A percentile compares a stretch with the other conserved stretches of the same genome.
Evolutionary conservation across 2,888 invertebrate species (phyloP).

Genomic region (Leucozona laternaria): DNA sequence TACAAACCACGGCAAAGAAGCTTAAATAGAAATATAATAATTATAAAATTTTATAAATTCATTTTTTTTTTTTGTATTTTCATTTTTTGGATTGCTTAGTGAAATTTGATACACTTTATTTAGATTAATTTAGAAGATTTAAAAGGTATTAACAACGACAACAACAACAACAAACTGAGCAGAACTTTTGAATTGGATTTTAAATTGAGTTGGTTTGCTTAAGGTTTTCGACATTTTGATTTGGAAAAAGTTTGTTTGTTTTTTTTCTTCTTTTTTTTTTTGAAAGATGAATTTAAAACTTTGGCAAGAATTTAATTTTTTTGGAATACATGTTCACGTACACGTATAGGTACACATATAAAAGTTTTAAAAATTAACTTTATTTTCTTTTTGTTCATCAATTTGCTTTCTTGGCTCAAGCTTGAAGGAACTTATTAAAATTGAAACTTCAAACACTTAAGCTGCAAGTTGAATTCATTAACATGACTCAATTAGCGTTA

Average conservation of each 20-base stretch:
- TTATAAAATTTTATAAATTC: constrained; percentile 51
- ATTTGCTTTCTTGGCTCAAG: not conserved
- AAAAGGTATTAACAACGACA: not conserved
- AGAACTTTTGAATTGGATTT: not conserved
- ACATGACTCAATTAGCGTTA: not conserved
- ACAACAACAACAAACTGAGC: not conserved
- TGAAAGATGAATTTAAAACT: not conserved
- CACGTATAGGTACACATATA: no score
- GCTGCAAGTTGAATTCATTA: not conserved
- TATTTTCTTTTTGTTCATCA: not conserved
- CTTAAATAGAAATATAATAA: constrained; percentile 52
- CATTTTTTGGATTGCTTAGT: constrained; percentile 20
- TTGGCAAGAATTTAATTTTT: not conserved
- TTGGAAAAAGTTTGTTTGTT: not conserved
- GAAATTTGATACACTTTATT: constrained; percentile 33
- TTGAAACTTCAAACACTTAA: not conserved
- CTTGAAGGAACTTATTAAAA: not conserved
- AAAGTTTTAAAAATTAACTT: constrained; percentile 13
- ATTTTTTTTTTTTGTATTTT: not conserved
- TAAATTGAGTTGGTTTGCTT: constrained; percentile 25
- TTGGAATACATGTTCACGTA: no score
- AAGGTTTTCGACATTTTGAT: constrained; percentile 4
- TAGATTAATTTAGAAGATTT: no score
- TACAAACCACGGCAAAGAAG: constrained; percentile 20
- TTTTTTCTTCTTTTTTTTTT: not conserved